Percentiles rank a stretch among this genome's conserved stretches.
phyloP scores from a whole-genome alignment of 1,140 invertebrate species.

The Conus betulinus region DNA sequence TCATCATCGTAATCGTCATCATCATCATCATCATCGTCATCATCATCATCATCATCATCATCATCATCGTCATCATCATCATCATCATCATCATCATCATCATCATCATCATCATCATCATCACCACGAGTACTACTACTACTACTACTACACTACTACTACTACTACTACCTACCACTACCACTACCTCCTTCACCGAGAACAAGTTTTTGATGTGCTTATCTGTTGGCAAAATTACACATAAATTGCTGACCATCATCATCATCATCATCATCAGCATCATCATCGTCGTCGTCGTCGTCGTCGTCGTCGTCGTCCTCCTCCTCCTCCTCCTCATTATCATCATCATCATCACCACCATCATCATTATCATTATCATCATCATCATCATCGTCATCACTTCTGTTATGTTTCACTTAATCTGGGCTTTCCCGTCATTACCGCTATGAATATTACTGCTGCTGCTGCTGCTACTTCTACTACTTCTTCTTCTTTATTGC shows the following conservation, averaged over 20 bases:
- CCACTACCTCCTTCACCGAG: background rate
- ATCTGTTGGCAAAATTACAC: no score
- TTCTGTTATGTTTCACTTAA: no score
- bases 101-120: slow-evolving; percentile 20
- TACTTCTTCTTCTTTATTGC: no score
- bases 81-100: background rate
- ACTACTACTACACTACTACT: no score
- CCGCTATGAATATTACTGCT: no score
- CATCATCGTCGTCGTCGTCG: background rate
- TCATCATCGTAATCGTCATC: background rate
- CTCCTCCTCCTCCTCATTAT: background rate
- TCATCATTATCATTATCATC: slow-evolving; percentile 19
- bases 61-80: background rate
- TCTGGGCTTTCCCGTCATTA: no score
- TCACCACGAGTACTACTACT: background rate
- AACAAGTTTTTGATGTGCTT: no score
- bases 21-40: slow-evolving; percentile 11
- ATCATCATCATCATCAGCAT: slow-evolving; percentile 15
- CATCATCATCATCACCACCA: slow-evolving; percentile 15
- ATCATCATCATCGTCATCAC: slow-evolving; percentile 10
- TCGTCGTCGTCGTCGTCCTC: background rate
- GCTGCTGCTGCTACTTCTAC: no score
- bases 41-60: background rate
- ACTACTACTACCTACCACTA: background rate
- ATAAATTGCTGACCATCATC: slow-evolving; percentile 2